Evolutionary conservation across 2,797 vertebrate genomes (phyloP), one percentile per base, ranked within the genome.

Genomic region (Pseudochromis fuscus): DNA sequence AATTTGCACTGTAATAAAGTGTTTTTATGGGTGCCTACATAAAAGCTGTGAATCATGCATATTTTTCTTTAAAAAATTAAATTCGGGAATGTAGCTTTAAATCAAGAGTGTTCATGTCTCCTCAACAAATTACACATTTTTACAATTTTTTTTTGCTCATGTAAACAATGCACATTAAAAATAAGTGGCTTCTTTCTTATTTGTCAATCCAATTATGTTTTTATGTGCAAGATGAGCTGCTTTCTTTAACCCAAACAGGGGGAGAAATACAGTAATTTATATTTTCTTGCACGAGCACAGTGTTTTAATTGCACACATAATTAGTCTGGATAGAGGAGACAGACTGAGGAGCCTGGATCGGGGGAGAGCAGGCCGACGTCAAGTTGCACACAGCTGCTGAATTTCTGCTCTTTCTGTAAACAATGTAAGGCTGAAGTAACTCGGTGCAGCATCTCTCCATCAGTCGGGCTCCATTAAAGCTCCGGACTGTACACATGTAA

Each of bases 351-450:
- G 52, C 23, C 19, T 45, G 42, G 12, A 46, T n/a, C n/a, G n/a
- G n/a, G 44, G 2, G 27, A 44, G 35, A 67, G 62, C 46, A 81
- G 85, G 84, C 87, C 84, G 63, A 69, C 50, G 60, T 27, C 28
- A 83, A 87, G 59, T 78, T 64, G 48, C 69, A 44, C 69, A 44
- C 76, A 57, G 66, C 61, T 55, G 48, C 69, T 53, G 24, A 56
- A 69, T 62, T 24, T 9, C 25, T 9, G 7, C 18, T 24, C 52
- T 27, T 15, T 64, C 68, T 40, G 85, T 82, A 81, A 89, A 89
- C 87, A 88, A 72, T 31, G 70, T 18, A n/a, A 18, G 56, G 49
- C 5, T 46, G 42, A 79, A 83, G 60, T 79, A 64, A 79, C 30
- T 48, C 50, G 18, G 28, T 48, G 7, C 44, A 7, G 27, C 40